phyloP scores from a whole-genome alignment of 64 coral and sea anemone genomes.

The Porites australiensis region DNA sequence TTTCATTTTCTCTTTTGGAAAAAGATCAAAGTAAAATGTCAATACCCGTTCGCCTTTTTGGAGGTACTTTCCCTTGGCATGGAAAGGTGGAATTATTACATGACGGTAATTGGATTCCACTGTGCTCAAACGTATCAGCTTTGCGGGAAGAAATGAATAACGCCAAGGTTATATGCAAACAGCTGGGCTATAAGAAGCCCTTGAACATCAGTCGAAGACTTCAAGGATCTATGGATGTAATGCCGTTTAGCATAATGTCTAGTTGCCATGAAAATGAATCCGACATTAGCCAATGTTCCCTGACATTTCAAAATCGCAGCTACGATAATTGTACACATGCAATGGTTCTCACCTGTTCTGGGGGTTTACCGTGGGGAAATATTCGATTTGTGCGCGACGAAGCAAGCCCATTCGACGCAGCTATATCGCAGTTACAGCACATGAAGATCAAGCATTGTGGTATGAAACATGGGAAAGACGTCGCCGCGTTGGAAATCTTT shows the following conservation, averaged over 20 bases:
- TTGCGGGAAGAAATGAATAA: background rate
- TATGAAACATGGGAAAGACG: constrained; percentile 14
- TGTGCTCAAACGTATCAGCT: constrained; percentile 15
- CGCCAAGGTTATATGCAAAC: constrained; percentile 57
- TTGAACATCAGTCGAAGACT: background rate
- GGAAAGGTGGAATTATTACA: constrained; percentile 53
- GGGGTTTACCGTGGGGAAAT: constrained; percentile 74
- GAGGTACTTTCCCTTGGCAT: constrained; percentile 77
- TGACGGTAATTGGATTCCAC: constrained; percentile 59
- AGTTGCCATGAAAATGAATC: constrained; percentile 71
- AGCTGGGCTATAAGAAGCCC: constrained; percentile 65
- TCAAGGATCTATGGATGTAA: background rate
- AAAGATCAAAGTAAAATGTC: background rate
- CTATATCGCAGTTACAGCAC: constrained; percentile 53
- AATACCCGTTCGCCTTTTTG: constrained; percentile 33
- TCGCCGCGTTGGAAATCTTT: constrained; percentile 70
- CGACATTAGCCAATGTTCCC: constrained; percentile 47
- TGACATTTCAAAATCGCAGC: background rate
- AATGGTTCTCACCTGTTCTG: constrained; percentile 25
- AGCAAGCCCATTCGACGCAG: background rate
- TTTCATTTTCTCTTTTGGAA: constrained; percentile 48
- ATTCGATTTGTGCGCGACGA: constrained; percentile 45
- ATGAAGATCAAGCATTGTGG: constrained; percentile 70
- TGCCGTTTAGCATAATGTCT: background rate
- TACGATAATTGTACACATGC: background rate